A percentile compares a stretch with the other conserved stretches of the same genome.
These are phyloP conservation scores for Silurus lanzhouensis DNA, from an alignment of 2,797 vertebrate genomes.

Conservation along the genomic window DNA sequence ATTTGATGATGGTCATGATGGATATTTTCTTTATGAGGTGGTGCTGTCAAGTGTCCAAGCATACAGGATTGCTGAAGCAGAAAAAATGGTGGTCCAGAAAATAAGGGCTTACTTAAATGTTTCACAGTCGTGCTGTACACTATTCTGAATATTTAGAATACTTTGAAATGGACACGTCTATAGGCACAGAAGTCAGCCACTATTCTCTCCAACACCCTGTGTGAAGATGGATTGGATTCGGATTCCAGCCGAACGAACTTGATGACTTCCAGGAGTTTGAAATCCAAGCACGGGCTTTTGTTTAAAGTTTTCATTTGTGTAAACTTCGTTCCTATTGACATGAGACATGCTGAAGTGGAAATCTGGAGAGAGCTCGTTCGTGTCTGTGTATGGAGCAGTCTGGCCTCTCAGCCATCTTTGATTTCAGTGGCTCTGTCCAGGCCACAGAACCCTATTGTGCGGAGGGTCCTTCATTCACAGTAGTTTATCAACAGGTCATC, in stretches of 20 bases:
- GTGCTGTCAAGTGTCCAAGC: conserved; percentile 46
- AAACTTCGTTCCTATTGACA: conserved; percentile 40
- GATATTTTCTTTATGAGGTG: conserved; percentile 44
- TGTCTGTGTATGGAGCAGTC: conserved; percentile 54
- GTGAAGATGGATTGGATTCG: conserved; percentile 38
- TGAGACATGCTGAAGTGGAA: conserved; percentile 42
- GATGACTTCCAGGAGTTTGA: conserved; percentile 37
- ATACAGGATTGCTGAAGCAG: conserved; percentile 24
- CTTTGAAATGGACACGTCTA: not conserved
- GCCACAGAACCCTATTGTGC: conserved; percentile 65
- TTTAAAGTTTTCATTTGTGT: conserved; percentile 44
- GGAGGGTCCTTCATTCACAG: conserved; percentile 60
- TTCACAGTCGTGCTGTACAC: not conserved
- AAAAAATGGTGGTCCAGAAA: conserved; percentile 25
- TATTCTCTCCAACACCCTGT: not conserved
- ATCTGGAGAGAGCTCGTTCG: conserved; percentile 32
- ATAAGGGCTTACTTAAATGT: conserved; percentile 15
- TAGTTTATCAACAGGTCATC: conserved; percentile 60
- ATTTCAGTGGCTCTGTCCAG: conserved; percentile 45
- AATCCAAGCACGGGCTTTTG: conserved; percentile 44
- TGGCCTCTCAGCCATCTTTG: conserved; percentile 52
- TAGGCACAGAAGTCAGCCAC: not conserved
- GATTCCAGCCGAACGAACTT: conserved; percentile 42
- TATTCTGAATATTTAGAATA: conserved; percentile 9
- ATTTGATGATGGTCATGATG: conserved; percentile 8